Evolutionary conservation across 2,888 invertebrate species (phyloP).

Genomic region (Athripsodes cinereus): DNA sequence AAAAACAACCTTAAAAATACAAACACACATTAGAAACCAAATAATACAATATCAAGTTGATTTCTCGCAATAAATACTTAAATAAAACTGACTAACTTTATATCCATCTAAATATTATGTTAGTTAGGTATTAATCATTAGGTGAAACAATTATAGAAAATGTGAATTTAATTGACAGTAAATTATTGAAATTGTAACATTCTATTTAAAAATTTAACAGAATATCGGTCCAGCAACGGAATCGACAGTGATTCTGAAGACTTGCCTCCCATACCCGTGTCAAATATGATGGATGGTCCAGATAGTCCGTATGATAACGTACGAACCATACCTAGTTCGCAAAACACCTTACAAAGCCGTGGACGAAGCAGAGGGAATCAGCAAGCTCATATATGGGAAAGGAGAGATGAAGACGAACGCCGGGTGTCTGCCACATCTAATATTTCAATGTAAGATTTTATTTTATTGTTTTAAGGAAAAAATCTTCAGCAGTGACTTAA

Average conservation of each 20-base stretch:
- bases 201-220: constrained; percentile 27
- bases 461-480: background rate
- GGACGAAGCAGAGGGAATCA: constrained; percentile 38
- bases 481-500: background rate
- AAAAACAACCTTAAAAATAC: no score
- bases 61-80: no score
- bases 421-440: constrained; percentile 53
- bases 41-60: no score
- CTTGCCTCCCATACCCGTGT: constrained; percentile 62
- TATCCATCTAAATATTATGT: no score
- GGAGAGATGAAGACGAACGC: constrained; percentile 48
- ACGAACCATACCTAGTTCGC: constrained; percentile 36
- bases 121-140: no score
- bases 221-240: constrained; percentile 34
- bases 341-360: constrained; percentile 31
- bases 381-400: constrained; percentile 52
- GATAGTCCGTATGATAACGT: constrained; percentile 62
- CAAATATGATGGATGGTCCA: constrained; percentile 48
- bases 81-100: no score
- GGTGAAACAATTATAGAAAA: no score
- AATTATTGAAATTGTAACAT: constrained; percentile 8
- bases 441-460: constrained; percentile 46
- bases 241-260: constrained; percentile 55
- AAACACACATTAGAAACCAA: no score
- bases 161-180: no score